A percentile compares a stretch with the other conserved stretches of the same genome.
phyloP scores from a whole-genome alignment of 2,888 invertebrate genomes.

The Ormyrus thymus region DNA sequence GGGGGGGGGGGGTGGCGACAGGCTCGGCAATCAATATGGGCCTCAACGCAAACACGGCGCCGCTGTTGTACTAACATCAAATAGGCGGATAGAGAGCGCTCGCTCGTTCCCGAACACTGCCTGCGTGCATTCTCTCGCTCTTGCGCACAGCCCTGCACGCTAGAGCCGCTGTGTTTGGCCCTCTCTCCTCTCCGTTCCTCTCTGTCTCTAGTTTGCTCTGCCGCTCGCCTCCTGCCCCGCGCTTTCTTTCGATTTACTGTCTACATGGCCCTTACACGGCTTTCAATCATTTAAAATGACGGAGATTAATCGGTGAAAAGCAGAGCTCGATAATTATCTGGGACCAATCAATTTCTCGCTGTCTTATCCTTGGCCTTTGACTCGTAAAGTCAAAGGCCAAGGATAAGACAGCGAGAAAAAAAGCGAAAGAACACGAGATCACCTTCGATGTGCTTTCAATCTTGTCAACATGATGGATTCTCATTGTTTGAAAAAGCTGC shows the following conservation, averaged over 20 bases:
- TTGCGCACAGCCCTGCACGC: constrained; percentile 12
- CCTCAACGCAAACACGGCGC: constrained; percentile 75
- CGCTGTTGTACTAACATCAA: constrained; percentile 75
- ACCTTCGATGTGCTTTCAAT: constrained; percentile 40
- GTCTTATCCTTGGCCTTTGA: too few relatives aligned
- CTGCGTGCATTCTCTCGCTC: too few relatives aligned
- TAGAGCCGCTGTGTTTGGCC: neutral
- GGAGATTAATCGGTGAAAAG: neutral
- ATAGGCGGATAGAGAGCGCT: constrained; percentile 74
- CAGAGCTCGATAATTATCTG: too few relatives aligned
- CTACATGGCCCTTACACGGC: neutral
- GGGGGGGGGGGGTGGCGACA: constrained; percentile 61
- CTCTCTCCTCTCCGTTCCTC: neutral
- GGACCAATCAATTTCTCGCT: too few relatives aligned
- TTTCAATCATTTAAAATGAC: neutral
- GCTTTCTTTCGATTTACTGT: constrained; percentile 14
- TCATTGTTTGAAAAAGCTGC: constrained; percentile 49
- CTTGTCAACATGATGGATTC: constrained; percentile 54
- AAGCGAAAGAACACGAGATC: neutral
- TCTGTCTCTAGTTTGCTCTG: constrained; percentile 69
- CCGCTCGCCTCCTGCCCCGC: constrained; percentile 60
- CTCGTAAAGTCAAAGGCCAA: too few relatives aligned
- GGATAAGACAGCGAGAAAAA: too few relatives aligned
- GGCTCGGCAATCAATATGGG: constrained; percentile 75
- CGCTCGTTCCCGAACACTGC: constrained; percentile 26